Conservation (phyloP, 2,113 vertebrate species). For the Brachyhypopomus gauderio region DNA sequence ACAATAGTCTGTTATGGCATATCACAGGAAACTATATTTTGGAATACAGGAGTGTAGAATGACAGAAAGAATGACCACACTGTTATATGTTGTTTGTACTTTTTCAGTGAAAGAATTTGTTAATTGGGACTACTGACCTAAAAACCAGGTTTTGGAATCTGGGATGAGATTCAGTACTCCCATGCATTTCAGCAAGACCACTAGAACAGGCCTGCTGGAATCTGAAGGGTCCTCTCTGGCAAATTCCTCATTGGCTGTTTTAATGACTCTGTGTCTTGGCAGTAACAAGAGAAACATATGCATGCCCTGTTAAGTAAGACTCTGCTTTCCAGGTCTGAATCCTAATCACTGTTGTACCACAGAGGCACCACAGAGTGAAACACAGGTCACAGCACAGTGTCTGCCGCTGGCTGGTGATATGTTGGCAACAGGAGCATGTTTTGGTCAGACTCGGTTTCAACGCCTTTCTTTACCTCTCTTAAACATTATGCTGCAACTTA, state of each 20-base stretch:
- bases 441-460: neutral
- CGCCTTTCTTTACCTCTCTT: too few relatives aligned
- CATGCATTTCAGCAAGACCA: neutral
- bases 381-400: too few relatives aligned
- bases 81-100: neutral
- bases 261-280: conserved; percentile 30
- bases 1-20: neutral
- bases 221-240: conserved; percentile 35
- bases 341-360: neutral
- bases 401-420: too few relatives aligned
- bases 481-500: too few relatives aligned
- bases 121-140: neutral
- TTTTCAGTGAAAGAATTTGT: neutral
- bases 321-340: neutral
- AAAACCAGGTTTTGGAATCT: neutral
- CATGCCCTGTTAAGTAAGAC: neutral
- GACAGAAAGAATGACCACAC: neutral
- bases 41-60: neutral
- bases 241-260: conserved; percentile 38
- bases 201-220: conserved; percentile 27
- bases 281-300: conserved; percentile 7
- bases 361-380: neutral
- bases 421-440: neutral
- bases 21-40: neutral
- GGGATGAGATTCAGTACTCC: neutral